Base-by-base conservation (phyloP, 1,140 invertebrate genomes). In the Hetaerina americana region DNA sequence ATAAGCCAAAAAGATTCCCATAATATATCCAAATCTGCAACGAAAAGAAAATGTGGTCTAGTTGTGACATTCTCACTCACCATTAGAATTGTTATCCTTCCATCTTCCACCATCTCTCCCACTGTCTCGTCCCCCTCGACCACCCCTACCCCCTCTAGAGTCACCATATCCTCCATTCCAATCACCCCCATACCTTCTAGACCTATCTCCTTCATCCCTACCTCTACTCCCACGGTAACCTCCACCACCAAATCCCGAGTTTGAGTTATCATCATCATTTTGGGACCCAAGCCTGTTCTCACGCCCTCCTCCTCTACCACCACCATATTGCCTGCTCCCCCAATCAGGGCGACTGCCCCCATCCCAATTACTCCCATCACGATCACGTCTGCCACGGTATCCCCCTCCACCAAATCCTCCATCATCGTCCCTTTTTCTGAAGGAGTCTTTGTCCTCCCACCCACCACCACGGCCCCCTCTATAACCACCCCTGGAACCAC, bases 401-500 rank as follows among this genome's bases (percentile, higher is more conserved):
- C 10, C 22, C 22, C 40, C 22, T 12, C 40, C 22, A 57, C 22
- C 40, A 57, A 1, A 10, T 2, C 22, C 40, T 18, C 40, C 40
- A 10, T 57, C 40, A 57, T 57, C 15, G 76, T 72, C 0, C 76
- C 74, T 66, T 80, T 77, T 6, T 71, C 72, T 26, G 80, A 82
- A 68, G 77, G 71, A 28, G 73, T 69, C 12, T 78, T 69, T 15
- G 78, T 78, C 8, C 77, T 77, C 26, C 75, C 73, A 25, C 70
- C 10, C n/a, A 5, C 24, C 26, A 5, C 26, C 28, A 28, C n/a
- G 5, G n/a, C 68, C 8, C 12, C 40, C 40, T n/a, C 40, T 57
- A 12, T 57, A 57, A 10, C 40, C 40, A 57, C 40, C 40, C 10
- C 40, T 57, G 15, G 40, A 5, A 57, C 40, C 10, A 18, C 22